Base-by-base conservation (phyloP, 2,888 invertebrate species). In the Acrocera orbiculus region DNA sequence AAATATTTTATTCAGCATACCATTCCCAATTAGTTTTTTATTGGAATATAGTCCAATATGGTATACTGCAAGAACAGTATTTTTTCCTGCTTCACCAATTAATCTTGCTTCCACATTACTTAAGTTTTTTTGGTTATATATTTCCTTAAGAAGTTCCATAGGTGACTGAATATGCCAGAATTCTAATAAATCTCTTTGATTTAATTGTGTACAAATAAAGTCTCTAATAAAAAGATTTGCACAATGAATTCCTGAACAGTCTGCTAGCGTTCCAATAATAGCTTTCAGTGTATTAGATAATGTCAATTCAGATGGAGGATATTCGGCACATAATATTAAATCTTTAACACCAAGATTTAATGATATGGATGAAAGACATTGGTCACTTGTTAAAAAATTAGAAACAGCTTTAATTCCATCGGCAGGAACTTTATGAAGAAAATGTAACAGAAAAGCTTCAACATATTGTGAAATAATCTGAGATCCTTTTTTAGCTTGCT, bases 1-100 rank as follows among this genome's bases (percentile, higher is more conserved):
- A 13, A 1, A 14, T 13, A 17, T 17, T 2, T 27, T 10, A 14
- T 30, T 13, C 6, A 11, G 42, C 59, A 60, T 61, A 89, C 92
- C 83, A 58, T 76, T 67, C 29, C 90, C 86, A 34, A 92, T 61
- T 46, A 86, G 68, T 51, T 76, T 60, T 58, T 78, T 79, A 46
- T 87, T 70, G 6, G 72, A 66, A 58, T 93, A 98, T 9, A 98
- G 63, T 2, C 85, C 96, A 8, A 96, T 79, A 52, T 82, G 71
- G 55, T 79, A 93, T 35, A 79, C 73, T 0, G 90, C 76, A 20
- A 89, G 62, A 20, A 95, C 64, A 0, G 93, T 87, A 45, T 75
- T 77, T 28, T 63, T 66, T 5, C 82, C 95, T 3, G 75, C 66
- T 42, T 83, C 71, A 5, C 76, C 76, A 29, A 95, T 70, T 3